Base-by-base conservation (phyloP, 2,888 invertebrate species). In the Tenthredo livida region DNA sequence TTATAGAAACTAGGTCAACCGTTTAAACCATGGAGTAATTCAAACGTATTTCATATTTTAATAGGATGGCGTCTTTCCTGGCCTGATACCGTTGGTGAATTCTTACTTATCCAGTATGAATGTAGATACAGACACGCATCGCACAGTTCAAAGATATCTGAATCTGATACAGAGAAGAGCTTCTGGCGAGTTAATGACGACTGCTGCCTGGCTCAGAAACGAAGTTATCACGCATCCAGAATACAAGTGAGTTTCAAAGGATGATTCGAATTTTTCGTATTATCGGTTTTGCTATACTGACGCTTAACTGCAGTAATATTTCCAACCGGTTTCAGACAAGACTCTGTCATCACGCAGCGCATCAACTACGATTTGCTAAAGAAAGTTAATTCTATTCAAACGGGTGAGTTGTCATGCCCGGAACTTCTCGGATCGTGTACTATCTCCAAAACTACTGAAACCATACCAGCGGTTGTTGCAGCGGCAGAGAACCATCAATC, bases 121-220 rank as follows among this genome's bases (percentile, higher is more conserved):
- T 93, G 97, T 99, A 80, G 99, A 99, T 94, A 98, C 99, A 1
- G 99, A 99, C 93, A 99, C 99, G 65, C 97, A 98, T 93, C 99
- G 99, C 94, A 98, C 98, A 10, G 97, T 99, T 90, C 97, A 98
- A 93, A 98, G 99, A 94, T 99, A 99, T 94, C 95, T 99, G 87
- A 97, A 97, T 91, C 96, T 99, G 87, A 99, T 99, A 92, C 97
- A 97, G 92, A 95, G 96, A 85, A 95, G 98, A 90, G 98, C 98
- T 7, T 96, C 97, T 89, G 99, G 99, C 43, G 97, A 98, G 92
- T 95, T 99, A 84, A 95, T 96, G 91, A 99, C 99, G 84, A 98
- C 98, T 89, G 99, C 99, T 67, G 95, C 97, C 47, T 99, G 99
- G 98, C 97, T 99, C 92, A 95, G 99, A 77, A 95, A 97, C 87